phyloP scores from a whole-genome alignment of 2,797 vertebrate species.

The Lateolabrax maculatus region DNA sequence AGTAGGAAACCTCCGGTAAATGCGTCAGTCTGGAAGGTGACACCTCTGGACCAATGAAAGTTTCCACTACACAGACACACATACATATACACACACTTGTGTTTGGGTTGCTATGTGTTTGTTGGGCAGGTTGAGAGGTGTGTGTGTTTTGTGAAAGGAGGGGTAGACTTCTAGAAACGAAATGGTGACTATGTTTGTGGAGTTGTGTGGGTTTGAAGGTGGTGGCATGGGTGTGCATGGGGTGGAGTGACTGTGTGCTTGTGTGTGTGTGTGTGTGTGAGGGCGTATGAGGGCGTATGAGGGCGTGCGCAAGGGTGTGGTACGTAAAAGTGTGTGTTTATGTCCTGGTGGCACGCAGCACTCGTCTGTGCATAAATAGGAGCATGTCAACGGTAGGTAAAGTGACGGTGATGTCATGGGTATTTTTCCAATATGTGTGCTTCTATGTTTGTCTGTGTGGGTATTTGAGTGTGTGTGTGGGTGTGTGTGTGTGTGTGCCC shows the following conservation, averaged over 20 bases:
- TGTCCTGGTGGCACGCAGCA: constrained; percentile 62
- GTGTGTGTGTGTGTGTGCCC: constrained; percentile 34
- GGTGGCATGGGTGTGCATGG: constrained; percentile 62
- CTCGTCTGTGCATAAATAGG: constrained; percentile 73
- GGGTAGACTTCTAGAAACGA: constrained; percentile 53
- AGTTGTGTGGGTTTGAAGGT: constrained; percentile 58
- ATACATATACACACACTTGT: constrained; percentile 24
- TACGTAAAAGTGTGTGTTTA: constrained; percentile 67
- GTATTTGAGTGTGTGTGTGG: constrained; percentile 29
- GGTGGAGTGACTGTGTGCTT: constrained; percentile 53
- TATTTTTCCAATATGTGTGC: constrained; percentile 75
- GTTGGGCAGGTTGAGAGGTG: constrained; percentile 58
- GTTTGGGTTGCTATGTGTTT: constrained; percentile 68
- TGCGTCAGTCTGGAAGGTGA: constrained; percentile 75
- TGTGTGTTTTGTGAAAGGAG: constrained; percentile 44
- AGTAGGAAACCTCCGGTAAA: constrained; percentile 79
- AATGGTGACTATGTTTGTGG: constrained; percentile 69
- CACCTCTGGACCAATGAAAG: constrained; percentile 76
- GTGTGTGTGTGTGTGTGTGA: constrained; percentile 34
- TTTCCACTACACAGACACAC: constrained; percentile 77
- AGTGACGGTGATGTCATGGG: constrained; percentile 82
- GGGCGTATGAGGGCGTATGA: constrained; percentile 24
- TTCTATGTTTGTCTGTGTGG: constrained; percentile 49
- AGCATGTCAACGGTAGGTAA: constrained; percentile 69
- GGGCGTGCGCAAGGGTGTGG: constrained; percentile 65